These are phyloP conservation scores for Drosophila tropicalis DNA, from an alignment of 1,140 invertebrate species.

Conservation along the genomic window DNA sequence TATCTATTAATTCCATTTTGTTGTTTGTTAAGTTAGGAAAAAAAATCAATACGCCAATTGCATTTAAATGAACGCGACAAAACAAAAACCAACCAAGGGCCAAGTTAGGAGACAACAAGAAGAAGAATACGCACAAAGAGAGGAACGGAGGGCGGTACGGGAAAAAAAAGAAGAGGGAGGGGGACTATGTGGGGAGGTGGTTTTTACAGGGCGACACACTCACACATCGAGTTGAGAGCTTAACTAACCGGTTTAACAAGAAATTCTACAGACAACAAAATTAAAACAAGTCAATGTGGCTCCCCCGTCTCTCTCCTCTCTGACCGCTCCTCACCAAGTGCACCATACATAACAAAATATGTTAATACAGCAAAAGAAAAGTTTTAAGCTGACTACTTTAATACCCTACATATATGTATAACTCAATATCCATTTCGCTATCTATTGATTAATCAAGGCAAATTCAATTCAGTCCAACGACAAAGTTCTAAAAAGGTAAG, in stretches of 20 bases:
- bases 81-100: no score
- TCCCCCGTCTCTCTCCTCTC: no score
- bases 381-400: no score
- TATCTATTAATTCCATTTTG: neutral
- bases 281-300: neutral
- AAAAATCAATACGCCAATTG: conserved; percentile 72
- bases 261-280: conserved; percentile 52
- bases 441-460: no score
- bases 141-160: neutral
- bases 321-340: no score
- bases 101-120: neutral
- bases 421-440: no score
- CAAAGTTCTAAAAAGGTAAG: no score
- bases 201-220: conserved; percentile 27
- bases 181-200: neutral
- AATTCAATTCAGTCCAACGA: no score
- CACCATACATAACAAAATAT: no score
- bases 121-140: neutral
- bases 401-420: no score
- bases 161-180: neutral
- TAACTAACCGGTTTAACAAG: conserved; percentile 64
- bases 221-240: neutral
- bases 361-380: no score
- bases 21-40: conserved; percentile 26
- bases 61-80: neutral